These are phyloP conservation scores for Botia kubotai DNA, from an alignment of 2,797 vertebrate species.

Conservation along the genomic window DNA sequence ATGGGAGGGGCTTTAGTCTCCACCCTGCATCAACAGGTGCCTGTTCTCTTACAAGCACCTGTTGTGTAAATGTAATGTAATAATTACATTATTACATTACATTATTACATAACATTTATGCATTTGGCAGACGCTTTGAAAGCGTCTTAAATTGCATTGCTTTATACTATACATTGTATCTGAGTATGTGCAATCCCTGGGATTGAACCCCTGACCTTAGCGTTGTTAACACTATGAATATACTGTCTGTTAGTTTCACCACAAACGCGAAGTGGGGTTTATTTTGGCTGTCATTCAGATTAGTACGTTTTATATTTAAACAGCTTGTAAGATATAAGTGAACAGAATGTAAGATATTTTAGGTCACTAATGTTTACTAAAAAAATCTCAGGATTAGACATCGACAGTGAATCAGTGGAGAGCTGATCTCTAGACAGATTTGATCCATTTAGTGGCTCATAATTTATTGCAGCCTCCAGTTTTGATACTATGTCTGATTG, in stretches of 20 bases:
- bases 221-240: neutral
- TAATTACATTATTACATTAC: too few relatives aligned
- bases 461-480: too few relatives aligned
- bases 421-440: too few relatives aligned
- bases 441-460: too few relatives aligned
- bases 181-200: too few relatives aligned
- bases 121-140: too few relatives aligned
- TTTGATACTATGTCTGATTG: too few relatives aligned
- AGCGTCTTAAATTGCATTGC: too few relatives aligned
- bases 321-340: too few relatives aligned
- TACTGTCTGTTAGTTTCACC: neutral
- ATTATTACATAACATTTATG: too few relatives aligned
- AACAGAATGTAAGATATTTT: neutral
- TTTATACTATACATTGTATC: too few relatives aligned
- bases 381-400: neutral
- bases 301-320: neutral
- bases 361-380: neutral
- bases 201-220: too few relatives aligned
- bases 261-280: neutral
- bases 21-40: constrained; percentile 29
- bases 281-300: neutral
- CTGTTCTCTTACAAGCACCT: neutral
- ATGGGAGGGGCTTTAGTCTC: constrained; percentile 10
- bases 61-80: neutral
- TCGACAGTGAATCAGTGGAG: neutral